Evolutionary conservation across 1,140 invertebrate genomes (phyloP).

Genomic region (Drosophila elegans): DNA sequence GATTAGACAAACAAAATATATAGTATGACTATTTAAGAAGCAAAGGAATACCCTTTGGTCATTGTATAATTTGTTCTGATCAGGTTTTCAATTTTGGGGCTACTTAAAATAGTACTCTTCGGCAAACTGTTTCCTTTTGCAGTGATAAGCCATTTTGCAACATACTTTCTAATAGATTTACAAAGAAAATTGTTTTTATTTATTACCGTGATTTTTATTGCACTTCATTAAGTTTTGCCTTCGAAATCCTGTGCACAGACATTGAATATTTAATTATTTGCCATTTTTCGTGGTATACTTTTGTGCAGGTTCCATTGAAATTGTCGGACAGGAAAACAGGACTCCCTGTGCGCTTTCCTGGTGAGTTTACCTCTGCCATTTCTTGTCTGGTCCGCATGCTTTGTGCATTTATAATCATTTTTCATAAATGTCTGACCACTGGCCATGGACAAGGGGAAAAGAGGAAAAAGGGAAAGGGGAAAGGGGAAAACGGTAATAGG

Average conservation of each 20-base stretch:
- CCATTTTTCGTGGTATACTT: slow-evolving; percentile 57
- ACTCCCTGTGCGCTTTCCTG: slow-evolving; percentile 9
- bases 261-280: slow-evolving; percentile 59
- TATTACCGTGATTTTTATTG: slow-evolving; percentile 7
- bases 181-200: slow-evolving; percentile 5
- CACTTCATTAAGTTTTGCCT: not conserved
- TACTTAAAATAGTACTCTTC: too few species aligned
- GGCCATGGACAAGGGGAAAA: slow-evolving; percentile 16
- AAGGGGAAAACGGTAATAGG: not conserved
- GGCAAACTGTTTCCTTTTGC: too few species aligned
- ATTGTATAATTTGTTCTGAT: too few species aligned
- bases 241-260: not conserved
- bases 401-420: slow-evolving; percentile 83
- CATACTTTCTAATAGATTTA: not conserved
- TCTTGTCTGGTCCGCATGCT: slow-evolving; percentile 53
- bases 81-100: too few species aligned
- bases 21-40: too few species aligned
- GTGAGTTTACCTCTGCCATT: slow-evolving; percentile 8
- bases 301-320: slow-evolving; percentile 59
- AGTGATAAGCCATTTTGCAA: not conserved
- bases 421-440: slow-evolving; percentile 76
- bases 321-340: slow-evolving; percentile 9
- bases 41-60: too few species aligned
- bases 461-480: not conserved
- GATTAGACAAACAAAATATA: too few species aligned